Base-by-base conservation (phyloP, 2,888 invertebrate genomes). In the Agrochola lota region DNA sequence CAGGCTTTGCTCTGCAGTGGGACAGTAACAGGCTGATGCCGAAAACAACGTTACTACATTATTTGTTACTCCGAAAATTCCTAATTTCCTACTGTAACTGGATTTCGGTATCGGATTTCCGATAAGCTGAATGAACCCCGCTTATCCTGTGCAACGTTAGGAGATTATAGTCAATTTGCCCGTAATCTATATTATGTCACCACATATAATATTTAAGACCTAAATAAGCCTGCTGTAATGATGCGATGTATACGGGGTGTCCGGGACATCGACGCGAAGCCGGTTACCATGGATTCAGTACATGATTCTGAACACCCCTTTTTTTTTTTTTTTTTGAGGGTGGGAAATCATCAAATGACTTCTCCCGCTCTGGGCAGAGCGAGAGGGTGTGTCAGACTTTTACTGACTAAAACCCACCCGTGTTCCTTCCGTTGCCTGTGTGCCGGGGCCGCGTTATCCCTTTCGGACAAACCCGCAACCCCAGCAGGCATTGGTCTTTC, bases 31-130 rank as follows among this genome's bases (percentile, higher is more conserved):
- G 35, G 8, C 40, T 64, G 23, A 1, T 35, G 23, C 12, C 2
- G 35, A 57, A 57, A 26, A 59, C 15, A 26, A 30, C 17, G 5
- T 26, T 7, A 17, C 9, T 40, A 46, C 26, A 52, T 59, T 46
- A 26, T 70, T 79, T 11, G 7, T 3, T 78, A 20, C 46, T 12
- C n/a, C 6, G n/a, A n/a, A 43, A 71, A 30, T 49, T 52, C 17
- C 8, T n/a, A 43, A 71, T n/a, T 49, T 52, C 17, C 8, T n/a
- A 12, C 8, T n/a, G 23, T 66, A 46, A 66, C 43, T 78, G 55
- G 55, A 63, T 78, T 79, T 80, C 12, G 11, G 35, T 79, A 78
- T 71, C 62, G 49, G 43, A 78, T 78, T 26, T 81, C 64, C 64
- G 23, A 73, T 73, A 12, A 73, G 4, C 23, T 40, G 49, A n/a